Evolutionary conservation across 2,797 vertebrate species (phyloP).

Genomic region (Chrysocyon brachyurus): DNA sequence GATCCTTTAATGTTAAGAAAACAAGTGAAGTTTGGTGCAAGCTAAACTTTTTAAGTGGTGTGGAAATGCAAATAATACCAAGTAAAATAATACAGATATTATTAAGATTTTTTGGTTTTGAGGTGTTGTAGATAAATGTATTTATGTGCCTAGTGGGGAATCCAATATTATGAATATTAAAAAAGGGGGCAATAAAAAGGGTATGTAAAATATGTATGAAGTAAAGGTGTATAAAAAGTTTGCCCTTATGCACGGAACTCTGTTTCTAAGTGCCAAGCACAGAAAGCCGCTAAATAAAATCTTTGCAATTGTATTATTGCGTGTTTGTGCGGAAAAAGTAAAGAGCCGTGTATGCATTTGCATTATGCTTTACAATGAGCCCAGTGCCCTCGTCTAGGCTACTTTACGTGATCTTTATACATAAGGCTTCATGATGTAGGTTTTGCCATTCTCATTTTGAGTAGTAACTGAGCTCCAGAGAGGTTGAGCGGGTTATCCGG

Average conservation of each 20-base stretch:
- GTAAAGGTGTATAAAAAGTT: conserved; percentile 93
- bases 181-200: conserved; percentile 91
- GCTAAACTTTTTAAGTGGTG: conserved; percentile 94
- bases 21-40: conserved; percentile 90
- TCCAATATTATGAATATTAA: conserved; percentile 94
- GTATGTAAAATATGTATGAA: conserved; percentile 93
- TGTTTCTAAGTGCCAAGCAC: conserved; percentile 99
- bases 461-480: not conserved
- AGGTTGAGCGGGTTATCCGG: not conserved
- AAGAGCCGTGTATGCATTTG: not conserved
- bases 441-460: not conserved
- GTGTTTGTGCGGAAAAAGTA: conserved; percentile 78
- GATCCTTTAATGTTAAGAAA: conserved; percentile 87
- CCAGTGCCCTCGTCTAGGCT: not conserved
- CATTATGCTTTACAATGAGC: not conserved
- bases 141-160: conserved; percentile 95
- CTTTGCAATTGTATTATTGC: conserved; percentile 91
- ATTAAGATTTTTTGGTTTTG: conserved; percentile 95
- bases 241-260: conserved; percentile 92
- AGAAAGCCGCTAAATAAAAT: conserved; percentile 95
- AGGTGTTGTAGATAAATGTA: conserved; percentile 98
- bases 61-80: conserved; percentile 93
- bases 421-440: not conserved
- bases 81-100: conserved; percentile 93
- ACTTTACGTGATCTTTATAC: not conserved